Evolutionary conservation across 2,113 vertebrate species (phyloP), one percentile per base, ranked within the genome.

Genomic region (Brachypodius melanocephalos): DNA sequence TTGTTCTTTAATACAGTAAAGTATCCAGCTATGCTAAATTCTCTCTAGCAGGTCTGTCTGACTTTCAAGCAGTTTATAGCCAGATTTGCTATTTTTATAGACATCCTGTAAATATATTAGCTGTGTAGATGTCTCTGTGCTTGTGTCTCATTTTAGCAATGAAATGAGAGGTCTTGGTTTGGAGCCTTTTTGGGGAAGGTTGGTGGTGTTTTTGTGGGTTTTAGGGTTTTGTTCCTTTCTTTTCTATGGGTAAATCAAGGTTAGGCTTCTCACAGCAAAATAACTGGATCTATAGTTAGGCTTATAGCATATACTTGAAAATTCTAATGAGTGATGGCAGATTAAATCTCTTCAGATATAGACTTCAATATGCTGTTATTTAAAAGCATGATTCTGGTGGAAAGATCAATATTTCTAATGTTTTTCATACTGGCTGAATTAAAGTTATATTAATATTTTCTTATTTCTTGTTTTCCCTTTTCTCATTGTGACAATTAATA

Each of bases 171-270:
- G 17, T 40, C 40, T 89, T 83, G 22, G 20, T 66, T 54, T 72
- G 17, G 18, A 71, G 11, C 0, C 7, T 63, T 79, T 80, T 43
- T 5, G 8, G 7, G 22, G 16, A 52, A 38, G 20, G n/a, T 28
- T 52, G 21, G 45, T 77, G 21, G 4, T 0, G 0, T 2, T 25
- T 51, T 51, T 42, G 12, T 10, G 31, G 12, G 9, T 1, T 5
- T 5, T n/a, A 46, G n/a, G 14, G 21, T 2, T 62, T 46, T 52
- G 4, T 20, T n/a, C 17, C 12, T 17, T 10, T 48, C 75, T 43
- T 17, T n/a, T n/a, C 7, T 65, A 4, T 61, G 7, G 5, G 22
- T 54, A 29, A 65, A 38, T 63, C 15, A 67, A 63, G 12, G 7
- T 74, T 58, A 59, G 34, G 8, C 17, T 78, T 65, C 54, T 69